Conservation (phyloP, 2,888 invertebrate genomes). For the Drosophila quinaria region DNA sequence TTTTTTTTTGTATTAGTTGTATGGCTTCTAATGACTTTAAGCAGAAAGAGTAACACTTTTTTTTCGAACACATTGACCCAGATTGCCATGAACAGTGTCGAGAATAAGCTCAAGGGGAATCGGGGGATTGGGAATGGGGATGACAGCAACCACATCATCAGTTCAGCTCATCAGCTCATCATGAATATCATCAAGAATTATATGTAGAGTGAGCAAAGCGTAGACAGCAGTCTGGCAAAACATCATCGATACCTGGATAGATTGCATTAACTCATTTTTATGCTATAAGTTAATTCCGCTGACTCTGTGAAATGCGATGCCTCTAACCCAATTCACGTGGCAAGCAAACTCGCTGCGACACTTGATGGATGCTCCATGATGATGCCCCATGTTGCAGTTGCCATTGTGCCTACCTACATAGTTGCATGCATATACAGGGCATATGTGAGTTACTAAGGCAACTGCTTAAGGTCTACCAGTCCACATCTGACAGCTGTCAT, state of each 20-base stretch:
- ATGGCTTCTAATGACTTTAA: slow-evolving; percentile 41
- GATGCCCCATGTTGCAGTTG: slow-evolving; percentile 8
- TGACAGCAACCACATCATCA: slow-evolving; percentile 23
- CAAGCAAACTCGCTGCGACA: slow-evolving; percentile 39
- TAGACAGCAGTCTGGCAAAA: slow-evolving; percentile 18
- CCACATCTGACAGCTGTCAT: slow-evolving; percentile 52
- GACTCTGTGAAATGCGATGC: slow-evolving; percentile 70
- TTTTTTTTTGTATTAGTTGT: slow-evolving; percentile 17
- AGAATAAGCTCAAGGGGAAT: slow-evolving; percentile 1
- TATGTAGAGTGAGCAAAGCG: slow-evolving; percentile 24
- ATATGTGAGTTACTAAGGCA: slow-evolving; percentile 5
- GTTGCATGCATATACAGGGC: slow-evolving; percentile 20
- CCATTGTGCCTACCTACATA: neutral
- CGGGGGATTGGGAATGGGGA: slow-evolving; percentile 15
- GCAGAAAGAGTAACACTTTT: slow-evolving; percentile 52
- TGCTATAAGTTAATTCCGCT: slow-evolving; percentile 62
- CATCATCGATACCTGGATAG: slow-evolving; percentile 51
- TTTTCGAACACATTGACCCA: slow-evolving; percentile 58
- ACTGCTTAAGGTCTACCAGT: slow-evolving; percentile 30
- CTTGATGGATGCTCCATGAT: slow-evolving; percentile 32
- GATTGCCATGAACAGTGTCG: slow-evolving; percentile 42
- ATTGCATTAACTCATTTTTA: slow-evolving; percentile 53
- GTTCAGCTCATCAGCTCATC: slow-evolving; percentile 18
- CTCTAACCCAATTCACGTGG: slow-evolving; percentile 67
- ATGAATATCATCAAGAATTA: slow-evolving; percentile 26